Evolutionary conservation across 1,140 invertebrate species (phyloP).

Genomic region (Micrasema longulum): DNA sequence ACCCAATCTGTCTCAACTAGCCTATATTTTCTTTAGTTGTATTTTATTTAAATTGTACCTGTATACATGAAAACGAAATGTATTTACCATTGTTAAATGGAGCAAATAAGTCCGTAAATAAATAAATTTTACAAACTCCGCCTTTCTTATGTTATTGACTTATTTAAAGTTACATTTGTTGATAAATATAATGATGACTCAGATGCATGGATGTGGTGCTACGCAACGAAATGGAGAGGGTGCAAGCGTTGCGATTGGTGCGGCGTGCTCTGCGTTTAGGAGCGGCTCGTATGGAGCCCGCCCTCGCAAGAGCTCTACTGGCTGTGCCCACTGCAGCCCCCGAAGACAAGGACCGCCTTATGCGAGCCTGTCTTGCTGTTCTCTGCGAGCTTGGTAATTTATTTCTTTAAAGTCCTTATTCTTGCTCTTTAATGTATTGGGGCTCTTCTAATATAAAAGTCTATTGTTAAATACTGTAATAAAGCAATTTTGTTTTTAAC

Average conservation of each 20-base stretch:
- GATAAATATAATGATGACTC: conserved; percentile 50
- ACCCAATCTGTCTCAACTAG: too few relatives aligned
- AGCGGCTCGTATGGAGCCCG: conserved; percentile 74
- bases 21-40: too few relatives aligned
- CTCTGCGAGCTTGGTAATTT: conserved; percentile 80
- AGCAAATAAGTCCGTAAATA: too few relatives aligned
- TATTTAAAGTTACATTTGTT: too few relatives aligned
- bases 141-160: too few relatives aligned
- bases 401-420: too few relatives aligned
- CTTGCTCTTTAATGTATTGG: background rate
- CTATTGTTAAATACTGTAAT: too few relatives aligned
- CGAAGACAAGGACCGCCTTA: conserved; percentile 83
- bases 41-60: too few relatives aligned
- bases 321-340: conserved; percentile 84
- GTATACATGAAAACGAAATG: too few relatives aligned
- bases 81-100: too few relatives aligned
- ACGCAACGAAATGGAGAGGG: conserved; percentile 88
- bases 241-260: conserved; percentile 89
- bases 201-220: conserved; percentile 85
- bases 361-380: conserved; percentile 85
- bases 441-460: background rate
- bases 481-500: too few relatives aligned
- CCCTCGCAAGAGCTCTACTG: conserved; percentile 79
- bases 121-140: too few relatives aligned
- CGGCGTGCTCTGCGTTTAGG: conserved; percentile 75